These are phyloP conservation scores for Eulimnadia texana DNA, from an alignment of 1,140 invertebrate species.

Conservation along the genomic window DNA sequence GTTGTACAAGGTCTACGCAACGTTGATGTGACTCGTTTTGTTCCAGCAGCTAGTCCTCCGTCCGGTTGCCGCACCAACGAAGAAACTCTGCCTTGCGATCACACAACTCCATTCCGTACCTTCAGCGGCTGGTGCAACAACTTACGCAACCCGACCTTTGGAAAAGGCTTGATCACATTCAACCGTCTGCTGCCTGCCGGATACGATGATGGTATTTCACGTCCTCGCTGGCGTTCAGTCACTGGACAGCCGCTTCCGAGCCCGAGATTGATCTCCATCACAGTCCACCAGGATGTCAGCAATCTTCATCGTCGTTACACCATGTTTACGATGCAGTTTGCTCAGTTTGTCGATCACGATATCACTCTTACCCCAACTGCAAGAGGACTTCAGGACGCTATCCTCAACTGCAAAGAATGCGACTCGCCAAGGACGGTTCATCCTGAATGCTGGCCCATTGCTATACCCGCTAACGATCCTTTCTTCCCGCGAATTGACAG, in stretches of 20 bases:
- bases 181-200: slow-evolving; percentile 65
- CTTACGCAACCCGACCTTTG: slow-evolving; percentile 64
- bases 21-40: slow-evolving; percentile 44
- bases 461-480: slow-evolving; percentile 16
- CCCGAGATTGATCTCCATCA: slow-evolving; percentile 65
- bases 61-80: slow-evolving; percentile 25
- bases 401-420: not conserved
- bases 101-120: slow-evolving; percentile 60
- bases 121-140: slow-evolving; percentile 85
- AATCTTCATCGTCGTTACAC: slow-evolving; percentile 62
- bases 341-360: slow-evolving; percentile 16
- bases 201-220: slow-evolving; percentile 79
- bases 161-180: slow-evolving; percentile 71
- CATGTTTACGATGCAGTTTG: slow-evolving; percentile 14
- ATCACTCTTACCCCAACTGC: slow-evolving; percentile 9
- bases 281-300: slow-evolving; percentile 75
- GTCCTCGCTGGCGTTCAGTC: slow-evolving; percentile 52
- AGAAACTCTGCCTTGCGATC: slow-evolving; percentile 48
- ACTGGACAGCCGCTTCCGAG: slow-evolving; percentile 61
- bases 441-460: slow-evolving; percentile 55
- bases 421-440: slow-evolving; percentile 58
- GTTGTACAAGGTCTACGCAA: slow-evolving; percentile 35
- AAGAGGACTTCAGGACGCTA: not conserved
- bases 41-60: slow-evolving; percentile 26
- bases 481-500: slow-evolving; percentile 24